phyloP scores from a whole-genome alignment of 2,797 vertebrate genomes.

The Clangula hyemalis region DNA sequence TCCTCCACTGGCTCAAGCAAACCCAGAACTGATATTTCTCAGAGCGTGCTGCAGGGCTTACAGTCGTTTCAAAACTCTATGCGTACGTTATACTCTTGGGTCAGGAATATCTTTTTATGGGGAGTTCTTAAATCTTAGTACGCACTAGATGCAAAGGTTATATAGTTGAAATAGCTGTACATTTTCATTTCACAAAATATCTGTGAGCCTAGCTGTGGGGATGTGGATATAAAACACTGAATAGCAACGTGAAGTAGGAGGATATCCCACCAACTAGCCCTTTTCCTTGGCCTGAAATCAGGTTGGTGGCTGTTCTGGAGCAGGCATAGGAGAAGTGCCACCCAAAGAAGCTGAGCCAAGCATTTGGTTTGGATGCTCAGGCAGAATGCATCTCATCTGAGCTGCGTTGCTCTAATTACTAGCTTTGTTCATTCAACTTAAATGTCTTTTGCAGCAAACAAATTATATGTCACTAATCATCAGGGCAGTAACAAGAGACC shows the following conservation, averaged over 20 bases:
- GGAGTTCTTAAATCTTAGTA: neutral
- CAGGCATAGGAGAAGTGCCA: constrained; percentile 59
- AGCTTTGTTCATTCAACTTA: constrained; percentile 30
- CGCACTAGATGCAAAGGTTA: neutral
- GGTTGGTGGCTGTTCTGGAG: constrained; percentile 41
- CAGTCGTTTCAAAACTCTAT: neutral
- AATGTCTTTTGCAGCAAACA: constrained; percentile 50
- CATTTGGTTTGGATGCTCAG: constrained; percentile 61
- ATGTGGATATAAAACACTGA: neutral
- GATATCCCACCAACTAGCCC: neutral
- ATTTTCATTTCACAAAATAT: neutral
- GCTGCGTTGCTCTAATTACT: constrained; percentile 44
- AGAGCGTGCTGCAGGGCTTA: neutral
- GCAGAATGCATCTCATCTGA: constrained; percentile 30
- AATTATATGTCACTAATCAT: constrained; percentile 36
- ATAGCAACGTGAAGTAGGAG: neutral
- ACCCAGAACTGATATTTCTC: constrained; percentile 15
- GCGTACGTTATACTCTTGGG: neutral
- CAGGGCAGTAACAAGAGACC: constrained; percentile 2
- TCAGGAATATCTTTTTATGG: neutral
- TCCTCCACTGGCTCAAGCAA: neutral
- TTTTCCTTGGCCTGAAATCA: constrained; percentile 5
- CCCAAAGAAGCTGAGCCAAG: constrained; percentile 61
- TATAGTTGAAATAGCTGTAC: neutral
- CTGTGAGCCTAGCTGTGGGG: neutral